Evolutionary conservation across 2,888 invertebrate species (phyloP), one percentile per base, ranked within the genome.

Genomic region (Aporophyla nigra): DNA sequence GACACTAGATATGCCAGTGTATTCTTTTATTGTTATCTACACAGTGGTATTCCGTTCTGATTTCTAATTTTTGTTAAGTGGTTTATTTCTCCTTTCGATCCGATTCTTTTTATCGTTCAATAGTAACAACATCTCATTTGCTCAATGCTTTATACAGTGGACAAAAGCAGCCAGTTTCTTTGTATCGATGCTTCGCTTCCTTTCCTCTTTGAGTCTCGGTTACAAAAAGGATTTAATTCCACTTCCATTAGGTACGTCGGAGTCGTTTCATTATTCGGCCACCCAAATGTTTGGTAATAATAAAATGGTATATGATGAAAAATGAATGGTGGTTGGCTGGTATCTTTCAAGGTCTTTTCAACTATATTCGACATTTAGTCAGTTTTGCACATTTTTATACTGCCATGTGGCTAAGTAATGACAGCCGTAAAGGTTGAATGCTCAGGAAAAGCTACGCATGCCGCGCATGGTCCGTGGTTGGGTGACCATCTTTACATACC

Each of bases 211-310:
- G 54, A 62, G 49, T 59, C 53, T 58, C 19, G 7, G n/a, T 66
- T 12, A 40, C 21, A 79, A 70, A 67, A 68, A 84, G 53, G 53
- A 68, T 68, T 80, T 81, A 67, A 84, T 70, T 70, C 69, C 56
- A 81, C 51, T 84, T 73, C n/a, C 61, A 56, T 72, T 80, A 72
- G n/a, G n/a, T 56, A 53, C 67, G 24, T 19, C 7, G 7, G 46
- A 51, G 24, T 19, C 7, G 7, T 65, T 40, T 59, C 21, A 33
- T 71, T 51, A 56, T 56, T 74, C 24, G n/a, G 27, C 21, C 12
- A 7, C 10, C 21, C 21, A 6, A 56, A 53, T 53, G 5, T 63
- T 72, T 61, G 9, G 71, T 33, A 19, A 27, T 58, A 58, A 27
- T 27, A 27, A 58, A 58, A 58, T 27, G 59, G 10, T 21, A 59